Evolutionary conservation across 2,113 vertebrate genomes (phyloP).

Genomic region (Tachysurus fulvidraco): DNA sequence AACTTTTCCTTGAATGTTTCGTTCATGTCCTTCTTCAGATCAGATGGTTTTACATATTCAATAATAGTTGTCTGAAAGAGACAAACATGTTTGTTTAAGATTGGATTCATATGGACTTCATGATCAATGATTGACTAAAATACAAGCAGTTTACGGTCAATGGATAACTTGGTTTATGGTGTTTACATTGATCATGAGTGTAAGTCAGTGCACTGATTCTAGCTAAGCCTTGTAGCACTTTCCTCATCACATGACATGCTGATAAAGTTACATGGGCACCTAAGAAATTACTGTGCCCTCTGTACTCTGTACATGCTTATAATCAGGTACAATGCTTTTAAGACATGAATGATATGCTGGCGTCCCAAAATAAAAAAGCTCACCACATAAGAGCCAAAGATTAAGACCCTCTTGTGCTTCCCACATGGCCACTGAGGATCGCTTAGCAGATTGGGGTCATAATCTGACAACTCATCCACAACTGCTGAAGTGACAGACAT

Average conservation of each 20-base stretch:
- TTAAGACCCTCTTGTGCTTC: conserved; percentile 95
- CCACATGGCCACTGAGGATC: conserved; percentile 98
- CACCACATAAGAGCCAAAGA: conserved; percentile 97
- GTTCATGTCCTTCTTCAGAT: conserved; percentile 99
- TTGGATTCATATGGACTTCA: not conserved
- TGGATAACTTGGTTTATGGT: not conserved
- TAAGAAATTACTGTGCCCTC: not conserved
- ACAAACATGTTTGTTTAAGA: conserved; percentile 24
- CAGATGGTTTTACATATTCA: conserved; percentile 94
- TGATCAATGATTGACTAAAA: not conserved
- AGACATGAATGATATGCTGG: not conserved
- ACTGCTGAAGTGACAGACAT: conserved; percentile 62
- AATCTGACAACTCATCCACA: conserved; percentile 79
- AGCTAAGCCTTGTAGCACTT: not conserved
- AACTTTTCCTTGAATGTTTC: conserved; percentile 96
- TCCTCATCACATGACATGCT: not conserved
- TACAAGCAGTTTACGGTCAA: not conserved
- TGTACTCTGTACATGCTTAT: not conserved
- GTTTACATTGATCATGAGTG: not conserved
- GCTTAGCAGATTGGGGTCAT: conserved; percentile 92
- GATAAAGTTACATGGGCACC: not conserved
- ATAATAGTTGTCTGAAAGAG: conserved; percentile 88
- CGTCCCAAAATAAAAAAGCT: conserved; percentile 48
- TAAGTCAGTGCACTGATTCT: not conserved
- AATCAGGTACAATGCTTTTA: not conserved